These are phyloP conservation scores for Dolichoris vasculosae DNA, from an alignment of 1,140 invertebrate genomes.

Conservation along the genomic window DNA sequence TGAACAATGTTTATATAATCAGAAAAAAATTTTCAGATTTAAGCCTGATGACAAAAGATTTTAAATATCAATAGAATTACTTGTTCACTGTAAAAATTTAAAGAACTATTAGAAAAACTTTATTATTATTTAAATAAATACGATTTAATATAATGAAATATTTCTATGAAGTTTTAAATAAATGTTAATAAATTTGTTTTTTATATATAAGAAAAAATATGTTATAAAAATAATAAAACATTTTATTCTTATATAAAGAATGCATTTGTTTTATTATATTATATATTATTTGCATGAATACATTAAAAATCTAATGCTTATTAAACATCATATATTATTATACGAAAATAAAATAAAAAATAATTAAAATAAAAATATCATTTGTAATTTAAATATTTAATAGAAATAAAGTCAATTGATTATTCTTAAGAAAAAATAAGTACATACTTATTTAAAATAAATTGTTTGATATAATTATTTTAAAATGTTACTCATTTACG, in stretches of 20 bases:
- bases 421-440: background rate
- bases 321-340: too few relatives aligned
- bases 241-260: background rate
- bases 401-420: background rate
- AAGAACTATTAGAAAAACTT: background rate
- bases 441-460: background rate
- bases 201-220: background rate
- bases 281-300: background rate
- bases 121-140: background rate
- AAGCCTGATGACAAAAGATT: background rate
- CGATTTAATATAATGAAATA: too few relatives aligned
- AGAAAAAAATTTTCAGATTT: background rate
- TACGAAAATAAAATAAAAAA: too few relatives aligned
- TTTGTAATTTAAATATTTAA: background rate
- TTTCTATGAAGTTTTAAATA: too few relatives aligned
- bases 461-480: conserved; percentile 9
- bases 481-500: background rate
- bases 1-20: background rate
- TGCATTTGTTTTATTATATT: background rate
- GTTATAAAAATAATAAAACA: background rate
- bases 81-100: too few relatives aligned
- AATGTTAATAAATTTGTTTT: too few relatives aligned
- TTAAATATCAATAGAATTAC: background rate
- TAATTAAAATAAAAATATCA: too few relatives aligned
- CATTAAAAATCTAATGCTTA: too few relatives aligned